A percentile compares a stretch with the other conserved stretches of the same genome.
These are phyloP conservation scores for Orchesella cincta DNA, from an alignment of 1,140 invertebrate genomes.

Conservation along the genomic window DNA sequence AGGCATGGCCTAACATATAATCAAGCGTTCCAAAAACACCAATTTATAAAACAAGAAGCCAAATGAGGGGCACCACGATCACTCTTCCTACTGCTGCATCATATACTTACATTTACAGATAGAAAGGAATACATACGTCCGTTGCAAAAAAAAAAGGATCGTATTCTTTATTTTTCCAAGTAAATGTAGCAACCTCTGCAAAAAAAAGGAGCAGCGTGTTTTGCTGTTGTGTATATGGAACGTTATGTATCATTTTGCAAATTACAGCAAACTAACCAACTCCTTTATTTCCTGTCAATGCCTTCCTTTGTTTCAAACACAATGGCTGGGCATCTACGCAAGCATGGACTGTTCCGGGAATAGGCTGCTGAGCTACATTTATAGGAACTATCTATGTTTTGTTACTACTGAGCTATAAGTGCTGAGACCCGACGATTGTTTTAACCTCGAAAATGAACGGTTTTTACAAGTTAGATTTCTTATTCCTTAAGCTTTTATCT, in stretches of 20 bases:
- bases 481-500: too few species aligned
- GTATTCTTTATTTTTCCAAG: not conserved
- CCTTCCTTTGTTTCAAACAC: not conserved
- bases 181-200: slow-evolving; percentile 5
- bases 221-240: not conserved
- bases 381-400: too few species aligned
- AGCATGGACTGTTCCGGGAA: not conserved
- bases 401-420: too few species aligned
- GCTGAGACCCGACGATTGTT: too few species aligned
- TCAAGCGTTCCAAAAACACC: not conserved
- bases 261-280: not conserved
- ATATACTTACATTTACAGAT: not conserved
- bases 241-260: not conserved
- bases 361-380: not conserved
- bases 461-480: too few species aligned
- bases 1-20: too few species aligned
- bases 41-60: slow-evolving; percentile 10
- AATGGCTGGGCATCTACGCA: too few species aligned
- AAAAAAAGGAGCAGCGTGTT: not conserved
- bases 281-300: not conserved
- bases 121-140: not conserved
- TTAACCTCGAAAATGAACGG: too few species aligned
- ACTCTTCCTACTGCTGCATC: not conserved
- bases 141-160: not conserved
- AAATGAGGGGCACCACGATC: slow-evolving; percentile 1